phyloP scores from a whole-genome alignment of 1,140 invertebrate genomes.

The Lordiphosa stackelbergi region DNA sequence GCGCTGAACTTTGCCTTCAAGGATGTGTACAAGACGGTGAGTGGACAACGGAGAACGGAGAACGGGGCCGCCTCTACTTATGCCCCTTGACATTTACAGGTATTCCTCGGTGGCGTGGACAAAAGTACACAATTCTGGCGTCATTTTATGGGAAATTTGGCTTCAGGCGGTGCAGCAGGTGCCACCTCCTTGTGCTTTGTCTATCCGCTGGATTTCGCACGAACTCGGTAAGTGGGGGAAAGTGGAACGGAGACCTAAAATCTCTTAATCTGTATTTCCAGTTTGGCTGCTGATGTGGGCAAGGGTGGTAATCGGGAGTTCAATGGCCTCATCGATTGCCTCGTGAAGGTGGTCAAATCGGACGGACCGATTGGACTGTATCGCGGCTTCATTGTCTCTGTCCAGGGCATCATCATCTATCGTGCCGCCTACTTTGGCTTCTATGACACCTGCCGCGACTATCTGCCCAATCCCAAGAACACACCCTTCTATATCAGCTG shows the following conservation, averaged over 20 bases:
- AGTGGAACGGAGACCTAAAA: too few species aligned
- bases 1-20: conserved; percentile 97
- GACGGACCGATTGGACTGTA: conserved; percentile 93
- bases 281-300: conserved; percentile 90
- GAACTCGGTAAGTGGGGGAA: conserved; percentile 91
- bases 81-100: conserved; percentile 48
- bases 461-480: conserved; percentile 90
- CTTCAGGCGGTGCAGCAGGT: conserved; percentile 95
- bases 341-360: conserved; percentile 90
- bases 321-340: conserved; percentile 90
- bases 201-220: conserved; percentile 95
- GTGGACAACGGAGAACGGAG: not conserved
- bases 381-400: conserved; percentile 95
- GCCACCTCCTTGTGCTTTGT: conserved; percentile 95
- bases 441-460: conserved; percentile 94
- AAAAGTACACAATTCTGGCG: conserved; percentile 92
- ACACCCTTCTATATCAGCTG: conserved; percentile 91
- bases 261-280: conserved; percentile 40
- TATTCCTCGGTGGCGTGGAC: conserved; percentile 90
- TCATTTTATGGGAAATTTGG: conserved; percentile 92
- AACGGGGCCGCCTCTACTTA: too few species aligned
- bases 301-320: conserved; percentile 92
- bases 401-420: conserved; percentile 93
- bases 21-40: conserved; percentile 88
- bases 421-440: conserved; percentile 96